Percentiles rank a stretch among this genome's conserved stretches.
Conservation (phyloP, 2,888 invertebrate species). For the Hoplodrina blanda region DNA sequence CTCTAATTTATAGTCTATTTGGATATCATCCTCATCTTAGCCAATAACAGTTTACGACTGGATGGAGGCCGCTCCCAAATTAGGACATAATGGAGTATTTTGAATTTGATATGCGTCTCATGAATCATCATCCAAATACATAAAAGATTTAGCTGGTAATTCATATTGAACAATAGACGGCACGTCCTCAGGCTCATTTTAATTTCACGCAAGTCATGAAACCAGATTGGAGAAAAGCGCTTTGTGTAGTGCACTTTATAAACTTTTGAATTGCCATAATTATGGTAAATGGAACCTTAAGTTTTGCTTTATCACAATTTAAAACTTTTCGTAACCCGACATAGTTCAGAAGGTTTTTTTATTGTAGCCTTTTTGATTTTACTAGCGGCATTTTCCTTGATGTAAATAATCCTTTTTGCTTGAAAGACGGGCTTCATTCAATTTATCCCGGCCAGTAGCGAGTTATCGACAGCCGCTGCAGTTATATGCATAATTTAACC, state of each 20-base stretch:
- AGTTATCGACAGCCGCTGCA: constrained; percentile 64
- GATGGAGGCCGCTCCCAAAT: constrained; percentile 13
- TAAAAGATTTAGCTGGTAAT: constrained; percentile 22
- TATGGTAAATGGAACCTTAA: constrained; percentile 5
- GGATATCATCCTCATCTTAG: constrained; percentile 23
- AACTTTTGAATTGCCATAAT: constrained; percentile 24
- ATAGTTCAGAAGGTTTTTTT: too few relatives aligned
- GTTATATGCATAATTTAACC: constrained; percentile 70
- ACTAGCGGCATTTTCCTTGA: not conserved
- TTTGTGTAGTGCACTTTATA: constrained; percentile 35
- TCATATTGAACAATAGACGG: constrained; percentile 34
- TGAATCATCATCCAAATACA: constrained; percentile 18
- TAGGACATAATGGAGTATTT: constrained; percentile 29
- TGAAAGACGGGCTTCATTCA: constrained; percentile 45
- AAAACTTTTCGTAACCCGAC: not conserved
- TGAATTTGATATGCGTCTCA: constrained; percentile 30
- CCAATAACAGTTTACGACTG: not conserved
- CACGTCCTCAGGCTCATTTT: constrained; percentile 34
- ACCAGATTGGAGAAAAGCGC: constrained; percentile 19
- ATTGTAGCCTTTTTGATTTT: not conserved
- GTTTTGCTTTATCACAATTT: not conserved
- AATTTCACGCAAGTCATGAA: constrained; percentile 30
- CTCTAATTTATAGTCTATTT: constrained; percentile 33
- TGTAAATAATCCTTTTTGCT: constrained; percentile 16
- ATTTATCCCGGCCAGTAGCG: constrained; percentile 40